Evolutionary conservation across 2,888 invertebrate species (phyloP).

Genomic region (Peribatodes rhomboidaria): DNA sequence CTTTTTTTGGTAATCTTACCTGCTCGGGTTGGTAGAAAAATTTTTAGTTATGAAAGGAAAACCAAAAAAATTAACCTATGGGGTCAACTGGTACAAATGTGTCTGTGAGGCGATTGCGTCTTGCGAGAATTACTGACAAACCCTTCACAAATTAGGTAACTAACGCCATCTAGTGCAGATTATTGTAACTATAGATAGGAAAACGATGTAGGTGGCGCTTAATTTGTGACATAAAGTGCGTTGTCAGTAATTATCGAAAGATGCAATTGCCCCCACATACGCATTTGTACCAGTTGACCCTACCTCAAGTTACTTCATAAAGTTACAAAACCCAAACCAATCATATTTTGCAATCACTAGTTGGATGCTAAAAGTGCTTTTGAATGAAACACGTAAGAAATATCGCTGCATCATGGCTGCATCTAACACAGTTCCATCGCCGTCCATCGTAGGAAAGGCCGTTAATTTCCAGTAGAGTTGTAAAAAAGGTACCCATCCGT

Average conservation of each 20-base stretch:
- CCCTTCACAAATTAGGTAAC: no score
- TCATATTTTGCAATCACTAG: not conserved
- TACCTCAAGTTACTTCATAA: not conserved
- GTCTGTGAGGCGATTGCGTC: no score
- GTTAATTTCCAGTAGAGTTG: slow-evolving; percentile 54
- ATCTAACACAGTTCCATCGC: slow-evolving; percentile 18
- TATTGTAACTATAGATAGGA: no score
- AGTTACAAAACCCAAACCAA: not conserved
- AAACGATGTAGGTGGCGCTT: no score
- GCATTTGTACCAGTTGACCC: no score
- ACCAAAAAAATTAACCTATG: no score
- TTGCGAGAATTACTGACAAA: no score
- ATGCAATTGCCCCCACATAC: no score
- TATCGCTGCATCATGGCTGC: slow-evolving; percentile 21
- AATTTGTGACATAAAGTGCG: no score
- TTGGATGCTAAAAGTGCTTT: slow-evolving; percentile 1
- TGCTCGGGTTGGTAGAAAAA: not conserved
- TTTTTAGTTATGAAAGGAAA: not conserved
- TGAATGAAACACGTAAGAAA: slow-evolving; percentile 16
- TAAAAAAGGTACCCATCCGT: slow-evolving; percentile 64
- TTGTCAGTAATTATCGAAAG: no score
- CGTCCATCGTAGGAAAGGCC: slow-evolving; percentile 27
- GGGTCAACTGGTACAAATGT: no score
- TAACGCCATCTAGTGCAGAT: no score
- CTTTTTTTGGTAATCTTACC: not conserved